A percentile compares a stretch with the other conserved stretches of the same genome.
These are phyloP conservation scores for Geotria australis DNA, from an alignment of 2,797 vertebrate species.

Conservation along the genomic window DNA sequence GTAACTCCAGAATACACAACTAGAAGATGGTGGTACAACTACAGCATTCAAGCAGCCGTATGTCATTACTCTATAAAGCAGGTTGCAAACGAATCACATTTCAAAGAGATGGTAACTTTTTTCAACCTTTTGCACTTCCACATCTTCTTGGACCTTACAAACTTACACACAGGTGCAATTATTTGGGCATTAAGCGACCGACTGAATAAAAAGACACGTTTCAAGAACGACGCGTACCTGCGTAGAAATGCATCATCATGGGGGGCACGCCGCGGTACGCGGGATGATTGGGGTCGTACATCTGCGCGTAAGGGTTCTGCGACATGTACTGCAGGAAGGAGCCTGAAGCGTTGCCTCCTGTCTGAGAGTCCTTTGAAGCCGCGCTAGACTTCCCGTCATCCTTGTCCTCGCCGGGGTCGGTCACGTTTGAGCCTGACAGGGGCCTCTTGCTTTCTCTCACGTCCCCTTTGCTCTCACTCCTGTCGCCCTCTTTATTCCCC, in stretches of 20 bases:
- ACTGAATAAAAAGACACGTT: too few species aligned
- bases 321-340: constrained; percentile 79
- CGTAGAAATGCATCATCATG: constrained; percentile 91
- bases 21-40: too few species aligned
- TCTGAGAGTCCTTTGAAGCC: not conserved
- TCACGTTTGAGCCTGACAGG: not conserved
- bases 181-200: too few species aligned
- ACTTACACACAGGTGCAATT: too few species aligned
- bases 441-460: not conserved
- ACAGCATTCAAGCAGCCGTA: too few species aligned
- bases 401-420: not conserved
- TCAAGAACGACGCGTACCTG: constrained; percentile 20
- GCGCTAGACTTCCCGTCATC: not conserved
- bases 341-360: not conserved
- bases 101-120: too few species aligned
- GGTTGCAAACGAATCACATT: too few species aligned
- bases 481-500: not conserved
- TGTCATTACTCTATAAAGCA: too few species aligned
- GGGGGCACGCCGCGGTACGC: constrained; percentile 63
- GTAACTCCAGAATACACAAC: too few species aligned
- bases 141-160: too few species aligned
- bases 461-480: not conserved
- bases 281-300: constrained; percentile 63
- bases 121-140: too few species aligned
- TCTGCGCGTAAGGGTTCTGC: constrained; percentile 68